Percentiles rank a stretch among this genome's conserved stretches.
phyloP scores from a whole-genome alignment of 2,113 vertebrate genomes.

The Suricata suricatta region DNA sequence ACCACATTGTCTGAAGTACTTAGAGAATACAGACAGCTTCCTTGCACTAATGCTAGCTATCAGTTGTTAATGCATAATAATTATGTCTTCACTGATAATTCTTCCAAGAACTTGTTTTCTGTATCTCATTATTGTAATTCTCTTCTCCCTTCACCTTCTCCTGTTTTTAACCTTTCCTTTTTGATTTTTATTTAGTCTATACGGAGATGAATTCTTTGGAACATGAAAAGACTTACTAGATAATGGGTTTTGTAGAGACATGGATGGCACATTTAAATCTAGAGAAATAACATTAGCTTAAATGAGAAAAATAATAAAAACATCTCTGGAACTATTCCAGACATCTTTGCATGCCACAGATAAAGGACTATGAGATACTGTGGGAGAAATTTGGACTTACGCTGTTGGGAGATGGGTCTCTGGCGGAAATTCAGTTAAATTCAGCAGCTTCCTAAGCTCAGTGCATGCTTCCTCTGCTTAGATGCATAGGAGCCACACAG shows the following conservation, averaged over 20 bases:
- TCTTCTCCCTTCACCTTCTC: not conserved
- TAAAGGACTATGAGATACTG: not conserved
- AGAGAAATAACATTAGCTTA: not conserved
- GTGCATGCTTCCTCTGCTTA: not conserved
- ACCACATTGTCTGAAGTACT: constrained; percentile 65
- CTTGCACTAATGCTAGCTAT: constrained; percentile 67
- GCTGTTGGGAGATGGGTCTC: not conserved
- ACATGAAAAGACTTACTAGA: constrained; percentile 25
- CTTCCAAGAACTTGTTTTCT: constrained; percentile 70
- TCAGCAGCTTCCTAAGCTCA: not conserved
- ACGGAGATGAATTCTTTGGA: constrained; percentile 1
- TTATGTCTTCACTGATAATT: constrained; percentile 64
- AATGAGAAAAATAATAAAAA: constrained; percentile 17
- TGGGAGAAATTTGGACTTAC: constrained; percentile 11
- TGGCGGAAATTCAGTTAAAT: not conserved
- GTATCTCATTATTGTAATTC: constrained; percentile 52
- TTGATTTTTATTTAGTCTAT: not conserved
- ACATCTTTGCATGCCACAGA: not conserved
- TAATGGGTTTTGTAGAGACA: constrained; percentile 33
- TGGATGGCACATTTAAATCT: constrained; percentile 9
- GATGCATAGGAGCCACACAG: not conserved
- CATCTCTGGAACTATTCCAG: not conserved
- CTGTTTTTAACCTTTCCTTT: constrained; percentile 33
- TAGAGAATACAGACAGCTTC: constrained; percentile 62
- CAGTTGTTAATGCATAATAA: constrained; percentile 58